Evolutionary conservation across 2,797 vertebrate species (phyloP).

Genomic region (Enteromius treurensis): DNA sequence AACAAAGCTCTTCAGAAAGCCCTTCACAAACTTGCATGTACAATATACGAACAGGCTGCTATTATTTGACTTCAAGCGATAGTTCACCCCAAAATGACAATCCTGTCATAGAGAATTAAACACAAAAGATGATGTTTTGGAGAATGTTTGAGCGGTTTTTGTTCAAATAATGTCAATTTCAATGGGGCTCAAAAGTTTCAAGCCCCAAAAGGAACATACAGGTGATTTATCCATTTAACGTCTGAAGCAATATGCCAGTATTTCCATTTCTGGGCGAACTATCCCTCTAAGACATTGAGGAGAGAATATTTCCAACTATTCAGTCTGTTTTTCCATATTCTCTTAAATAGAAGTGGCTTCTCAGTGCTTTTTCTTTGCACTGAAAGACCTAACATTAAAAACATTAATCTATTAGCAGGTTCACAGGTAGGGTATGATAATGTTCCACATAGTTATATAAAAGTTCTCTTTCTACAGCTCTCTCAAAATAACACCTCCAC

Average conservation of each 20-base stretch:
- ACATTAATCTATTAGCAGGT: conserved; percentile 28
- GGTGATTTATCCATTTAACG: neutral
- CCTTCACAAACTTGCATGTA: neutral
- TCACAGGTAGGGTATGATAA: conserved; percentile 25
- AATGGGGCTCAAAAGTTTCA: neutral
- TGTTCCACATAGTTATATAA: conserved; percentile 24
- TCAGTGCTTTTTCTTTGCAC: neutral
- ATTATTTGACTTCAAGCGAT: neutral
- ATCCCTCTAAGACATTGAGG: neutral
- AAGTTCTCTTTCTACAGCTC: conserved; percentile 10
- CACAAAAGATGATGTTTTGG: neutral
- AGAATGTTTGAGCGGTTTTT: neutral
- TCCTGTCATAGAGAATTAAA: neutral
- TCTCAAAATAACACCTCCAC: conserved; percentile 28
- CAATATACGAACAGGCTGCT: neutral
- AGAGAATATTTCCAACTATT: neutral
- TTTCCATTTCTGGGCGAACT: neutral
- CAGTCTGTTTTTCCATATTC: conserved; percentile 1
- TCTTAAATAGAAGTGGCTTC: neutral
- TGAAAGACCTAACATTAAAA: conserved; percentile 11
- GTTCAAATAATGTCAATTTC: neutral
- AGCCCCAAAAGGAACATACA: neutral
- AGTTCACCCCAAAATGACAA: conserved; percentile 1
- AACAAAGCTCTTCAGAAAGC: neutral
- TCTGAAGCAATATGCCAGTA: neutral